Conservation (phyloP, 2,888 invertebrate species). For the Melanophora roralis region DNA sequence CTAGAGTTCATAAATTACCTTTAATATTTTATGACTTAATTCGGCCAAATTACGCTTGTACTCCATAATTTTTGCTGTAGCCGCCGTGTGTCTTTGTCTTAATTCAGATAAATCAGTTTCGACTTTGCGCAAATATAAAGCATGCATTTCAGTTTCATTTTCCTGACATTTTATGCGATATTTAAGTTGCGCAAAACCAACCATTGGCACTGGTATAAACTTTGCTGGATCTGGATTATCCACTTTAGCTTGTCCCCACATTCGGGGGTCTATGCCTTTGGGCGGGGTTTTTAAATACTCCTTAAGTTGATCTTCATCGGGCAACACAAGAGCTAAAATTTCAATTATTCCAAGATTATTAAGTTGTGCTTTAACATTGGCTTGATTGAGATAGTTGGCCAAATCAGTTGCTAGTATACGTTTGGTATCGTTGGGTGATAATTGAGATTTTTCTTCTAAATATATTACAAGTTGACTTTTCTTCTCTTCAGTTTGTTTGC, state of each 20-base stretch:
- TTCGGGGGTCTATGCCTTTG: conserved; percentile 90
- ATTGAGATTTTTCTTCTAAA: conserved; percentile 83
- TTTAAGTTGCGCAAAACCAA: conserved; percentile 90
- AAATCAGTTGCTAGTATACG: conserved; percentile 86
- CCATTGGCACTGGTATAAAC: conserved; percentile 95
- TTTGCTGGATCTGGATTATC: conserved; percentile 95
- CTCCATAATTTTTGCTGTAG: conserved; percentile 88
- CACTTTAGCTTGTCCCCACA: conserved; percentile 97
- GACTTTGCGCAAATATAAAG: conserved; percentile 87
- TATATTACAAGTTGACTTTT: conserved; percentile 87
- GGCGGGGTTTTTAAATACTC: conserved; percentile 95
- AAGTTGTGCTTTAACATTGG: conserved; percentile 84
- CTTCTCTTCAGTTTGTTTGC: conserved; percentile 87
- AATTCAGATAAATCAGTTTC: conserved; percentile 86
- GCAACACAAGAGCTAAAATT: conserved; percentile 85
- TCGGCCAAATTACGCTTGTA: conserved; percentile 88
- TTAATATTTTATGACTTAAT: conserved; percentile 89
- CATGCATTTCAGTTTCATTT: conserved; percentile 89
- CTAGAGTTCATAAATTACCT: conserved; percentile 78
- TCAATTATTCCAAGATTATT: conserved; percentile 84
- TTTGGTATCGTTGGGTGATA: conserved; percentile 81
- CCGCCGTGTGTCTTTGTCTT: conserved; percentile 88
- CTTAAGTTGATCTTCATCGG: conserved; percentile 87
- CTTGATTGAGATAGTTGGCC: conserved; percentile 83
- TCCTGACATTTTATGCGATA: conserved; percentile 90